Conservation (phyloP, 1,140 invertebrate species). For the Bursaphelenchus mucronatus region DNA sequence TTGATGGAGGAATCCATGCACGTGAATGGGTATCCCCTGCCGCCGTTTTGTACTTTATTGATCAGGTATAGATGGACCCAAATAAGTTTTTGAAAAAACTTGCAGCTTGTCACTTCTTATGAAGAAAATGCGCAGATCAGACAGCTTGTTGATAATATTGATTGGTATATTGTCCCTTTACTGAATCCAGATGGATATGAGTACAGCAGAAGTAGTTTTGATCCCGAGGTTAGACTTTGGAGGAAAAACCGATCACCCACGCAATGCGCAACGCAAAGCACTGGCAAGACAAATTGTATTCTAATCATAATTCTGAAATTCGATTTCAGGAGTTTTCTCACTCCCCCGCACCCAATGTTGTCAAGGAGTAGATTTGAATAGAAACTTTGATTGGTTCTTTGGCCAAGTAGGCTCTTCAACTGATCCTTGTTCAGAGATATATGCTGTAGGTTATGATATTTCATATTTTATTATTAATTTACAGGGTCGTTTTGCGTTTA, state of each 20-base stretch:
- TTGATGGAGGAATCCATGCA: slow-evolving; percentile 62
- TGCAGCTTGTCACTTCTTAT: slow-evolving; percentile 55
- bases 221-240: slow-evolving; percentile 57
- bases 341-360: slow-evolving; percentile 55
- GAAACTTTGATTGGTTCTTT: slow-evolving; percentile 57
- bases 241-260: slow-evolving; percentile 59
- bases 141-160: slow-evolving; percentile 52
- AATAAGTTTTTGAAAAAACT: slow-evolving; percentile 5
- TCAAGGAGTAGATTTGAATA: slow-evolving; percentile 53
- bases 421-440: slow-evolving; percentile 60
- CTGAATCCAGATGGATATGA: slow-evolving; percentile 59
- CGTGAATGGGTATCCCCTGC: slow-evolving; percentile 64
- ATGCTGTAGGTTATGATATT: slow-evolving; percentile 33
- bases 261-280: slow-evolving; percentile 48
- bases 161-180: slow-evolving; percentile 60
- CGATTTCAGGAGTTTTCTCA: slow-evolving; percentile 46
- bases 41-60: slow-evolving; percentile 61
- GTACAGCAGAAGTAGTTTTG: slow-evolving; percentile 49
- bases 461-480: neutral
- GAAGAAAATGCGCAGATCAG: slow-evolving; percentile 50
- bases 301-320: slow-evolving; percentile 5
- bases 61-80: slow-evolving; percentile 44
- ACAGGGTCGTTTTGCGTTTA: slow-evolving; percentile 53
- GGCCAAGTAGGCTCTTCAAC: slow-evolving; percentile 60
- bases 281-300: slow-evolving; percentile 36